A percentile compares a stretch with the other conserved stretches of the same genome.
Evolutionary conservation across 2,888 invertebrate species (phyloP).

Genomic region (Watsonalla binaria): DNA sequence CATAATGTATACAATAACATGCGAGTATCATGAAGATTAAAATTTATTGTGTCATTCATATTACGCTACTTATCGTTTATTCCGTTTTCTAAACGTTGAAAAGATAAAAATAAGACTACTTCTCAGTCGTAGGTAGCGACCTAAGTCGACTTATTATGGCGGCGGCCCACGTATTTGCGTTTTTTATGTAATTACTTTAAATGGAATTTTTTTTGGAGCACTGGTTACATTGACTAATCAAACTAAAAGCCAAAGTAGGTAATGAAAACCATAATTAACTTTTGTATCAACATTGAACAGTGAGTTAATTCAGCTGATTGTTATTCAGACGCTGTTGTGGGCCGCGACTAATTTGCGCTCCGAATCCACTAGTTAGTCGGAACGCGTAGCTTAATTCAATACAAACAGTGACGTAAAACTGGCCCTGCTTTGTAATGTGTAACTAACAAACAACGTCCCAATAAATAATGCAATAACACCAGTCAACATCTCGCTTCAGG

Average conservation of each 20-base stretch:
- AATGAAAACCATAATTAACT: neutral
- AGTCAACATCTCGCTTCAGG: neutral
- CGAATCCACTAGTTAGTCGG: constrained; percentile 44
- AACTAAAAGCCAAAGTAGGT: neutral
- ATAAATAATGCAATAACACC: constrained; percentile 4
- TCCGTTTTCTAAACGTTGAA: too few relatives aligned
- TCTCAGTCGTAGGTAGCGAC: too few relatives aligned
- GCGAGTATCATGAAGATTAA: too few relatives aligned
- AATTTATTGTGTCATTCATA: too few relatives aligned
- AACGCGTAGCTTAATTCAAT: constrained; percentile 45
- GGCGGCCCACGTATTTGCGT: too few relatives aligned
- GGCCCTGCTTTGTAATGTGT: constrained; percentile 17
- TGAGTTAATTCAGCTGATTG: constrained; percentile 38
- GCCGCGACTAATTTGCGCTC: constrained; percentile 49
- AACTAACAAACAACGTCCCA: neutral
- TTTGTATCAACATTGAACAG: neutral
- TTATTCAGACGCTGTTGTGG: constrained; percentile 51
- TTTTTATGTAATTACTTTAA: too few relatives aligned
- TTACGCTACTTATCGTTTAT: too few relatives aligned
- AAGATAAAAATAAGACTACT: too few relatives aligned
- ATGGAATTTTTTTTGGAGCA: too few relatives aligned
- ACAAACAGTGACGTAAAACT: constrained; percentile 40
- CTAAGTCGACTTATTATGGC: too few relatives aligned
- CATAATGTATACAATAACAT: too few relatives aligned
- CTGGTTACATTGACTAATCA: neutral